Base-by-base conservation (phyloP, 2,797 vertebrate species). In the Valencia hispanica region DNA sequence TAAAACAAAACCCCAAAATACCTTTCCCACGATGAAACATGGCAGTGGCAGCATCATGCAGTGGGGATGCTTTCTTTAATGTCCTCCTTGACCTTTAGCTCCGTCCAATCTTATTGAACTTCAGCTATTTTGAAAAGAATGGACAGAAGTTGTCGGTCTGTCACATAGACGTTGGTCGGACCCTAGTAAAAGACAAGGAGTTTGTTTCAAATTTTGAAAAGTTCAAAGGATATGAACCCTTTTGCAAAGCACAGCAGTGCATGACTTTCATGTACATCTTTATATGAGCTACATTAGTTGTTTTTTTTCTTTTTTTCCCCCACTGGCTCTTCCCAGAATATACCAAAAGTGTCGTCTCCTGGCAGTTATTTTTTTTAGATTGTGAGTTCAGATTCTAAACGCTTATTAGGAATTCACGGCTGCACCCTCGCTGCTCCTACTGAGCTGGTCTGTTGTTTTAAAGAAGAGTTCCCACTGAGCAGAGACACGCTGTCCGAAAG, bases 401-500 rank as follows among this genome's bases (percentile, higher is more conserved):
- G n/a, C 51, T 48, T 5, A 41, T 79, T 79, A 74, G 53, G 66
- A 77, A 85, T 84, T 83, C 76, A 34, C 50, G 27, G 30, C 55
- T 43, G 30, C 74, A 59, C 27, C 48, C 74, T 63, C 48, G 12
- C 48, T 69, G 30, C 43, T 84, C 39, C 53, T 48, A 20, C 61
- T 48, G 53, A 57, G 57, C 59, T 59, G 34, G 51, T 59, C 32
- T 68, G 70, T 45, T 53, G 80, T 72, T 72, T 82, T 72, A 57
- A 72, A 77, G 71, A 79, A 73, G 0, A 11, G 77, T 73, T 78
- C 65, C 45, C 80, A 66, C 39, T 3, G 53, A 79, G 85, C 78
- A 59, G 75, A 83, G 55, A 70, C 66, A 2, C 78, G 0, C 78
- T 55, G 81, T 83, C 84, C 84, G 90, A 89, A 90, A 41, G 36